A percentile compares a stretch with the other conserved stretches of the same genome.
Evolutionary conservation across 2,888 invertebrate species (phyloP).

Genomic region (Incurvaria masculella): DNA sequence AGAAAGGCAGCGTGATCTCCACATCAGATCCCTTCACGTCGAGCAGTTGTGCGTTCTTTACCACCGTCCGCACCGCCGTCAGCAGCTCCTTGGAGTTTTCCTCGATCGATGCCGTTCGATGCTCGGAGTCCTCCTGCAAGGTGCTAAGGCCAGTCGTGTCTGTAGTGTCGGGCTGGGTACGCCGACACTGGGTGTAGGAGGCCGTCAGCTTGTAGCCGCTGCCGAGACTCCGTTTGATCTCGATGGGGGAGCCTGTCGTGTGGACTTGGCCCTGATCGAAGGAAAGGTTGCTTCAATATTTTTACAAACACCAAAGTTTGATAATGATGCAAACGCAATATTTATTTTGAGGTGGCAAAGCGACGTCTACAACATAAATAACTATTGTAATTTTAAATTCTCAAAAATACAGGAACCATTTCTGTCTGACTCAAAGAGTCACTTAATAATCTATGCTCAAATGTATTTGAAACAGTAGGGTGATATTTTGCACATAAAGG

Average conservation of each 20-base stretch:
- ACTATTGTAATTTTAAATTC: too few species aligned
- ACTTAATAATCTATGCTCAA: too few species aligned
- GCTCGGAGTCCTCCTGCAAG: conserved; percentile 11
- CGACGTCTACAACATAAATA: too few species aligned
- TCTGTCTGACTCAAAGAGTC: too few species aligned
- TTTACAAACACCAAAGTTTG: too few species aligned
- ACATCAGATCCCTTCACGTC: conserved; percentile 38
- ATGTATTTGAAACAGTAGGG: too few species aligned
- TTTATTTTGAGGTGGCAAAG: too few species aligned
- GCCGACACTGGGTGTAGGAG: conserved; percentile 26
- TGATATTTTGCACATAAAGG: not conserved
- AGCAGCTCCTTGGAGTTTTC: conserved; percentile 39
- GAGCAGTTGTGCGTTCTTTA: conserved; percentile 41
- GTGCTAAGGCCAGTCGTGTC: conserved; percentile 6
- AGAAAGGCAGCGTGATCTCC: conserved; percentile 49
- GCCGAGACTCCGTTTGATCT: conserved; percentile 54
- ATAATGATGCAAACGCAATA: too few species aligned
- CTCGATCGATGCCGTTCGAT: conserved; percentile 20
- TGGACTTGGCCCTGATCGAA: conserved; percentile 50
- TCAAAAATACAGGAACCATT: too few species aligned
- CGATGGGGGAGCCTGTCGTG: conserved; percentile 55
- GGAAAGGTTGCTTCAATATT: too few species aligned
- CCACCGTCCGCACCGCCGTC: conserved; percentile 32
- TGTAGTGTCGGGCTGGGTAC: conserved; percentile 6
- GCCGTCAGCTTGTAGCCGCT: conserved; percentile 53